Evolutionary conservation across 2,888 invertebrate genomes (phyloP).

Genomic region (Griposia aprilina): DNA sequence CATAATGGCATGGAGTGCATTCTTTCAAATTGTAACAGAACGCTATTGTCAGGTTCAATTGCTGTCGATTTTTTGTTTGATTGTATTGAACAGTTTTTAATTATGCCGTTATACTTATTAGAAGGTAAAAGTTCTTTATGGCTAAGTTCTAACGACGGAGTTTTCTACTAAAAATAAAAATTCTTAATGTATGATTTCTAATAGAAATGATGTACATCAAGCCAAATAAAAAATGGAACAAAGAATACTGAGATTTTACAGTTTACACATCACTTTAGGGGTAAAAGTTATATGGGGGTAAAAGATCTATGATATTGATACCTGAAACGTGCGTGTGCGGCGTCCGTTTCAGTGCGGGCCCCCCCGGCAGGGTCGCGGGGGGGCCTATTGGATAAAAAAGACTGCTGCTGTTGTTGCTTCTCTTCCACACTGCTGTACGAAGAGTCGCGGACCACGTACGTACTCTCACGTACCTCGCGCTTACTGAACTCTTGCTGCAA

Average conservation of each 20-base stretch:
- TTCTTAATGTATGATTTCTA: no score
- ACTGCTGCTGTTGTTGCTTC: conserved; percentile 86
- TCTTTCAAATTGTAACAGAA: conserved; percentile 20
- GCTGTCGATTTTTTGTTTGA: background rate
- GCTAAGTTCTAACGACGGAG: background rate
- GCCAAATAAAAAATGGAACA: background rate
- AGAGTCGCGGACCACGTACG: conserved; percentile 87
- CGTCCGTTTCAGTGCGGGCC: conserved; percentile 90
- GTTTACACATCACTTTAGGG: background rate
- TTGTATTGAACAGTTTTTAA: background rate
- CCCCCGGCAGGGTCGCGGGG: conserved; percentile 90
- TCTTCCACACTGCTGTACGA: conserved; percentile 88
- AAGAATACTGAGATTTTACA: background rate
- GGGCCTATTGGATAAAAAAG: conserved; percentile 91
- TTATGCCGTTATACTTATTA: background rate
- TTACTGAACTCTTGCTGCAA: conserved; percentile 84
- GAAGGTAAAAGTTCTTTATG: background rate
- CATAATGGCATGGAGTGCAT: conserved; percentile 5
- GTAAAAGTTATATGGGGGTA: background rate
- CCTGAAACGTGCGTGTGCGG: conserved; percentile 90
- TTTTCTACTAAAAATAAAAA: no score
- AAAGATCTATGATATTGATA: background rate
- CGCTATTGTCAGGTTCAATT: conserved; percentile 4
- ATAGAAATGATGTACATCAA: background rate
- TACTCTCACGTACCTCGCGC: conserved; percentile 86